phyloP scores from a whole-genome alignment of 2,888 invertebrate species.

The Scaeva pyrastri region DNA sequence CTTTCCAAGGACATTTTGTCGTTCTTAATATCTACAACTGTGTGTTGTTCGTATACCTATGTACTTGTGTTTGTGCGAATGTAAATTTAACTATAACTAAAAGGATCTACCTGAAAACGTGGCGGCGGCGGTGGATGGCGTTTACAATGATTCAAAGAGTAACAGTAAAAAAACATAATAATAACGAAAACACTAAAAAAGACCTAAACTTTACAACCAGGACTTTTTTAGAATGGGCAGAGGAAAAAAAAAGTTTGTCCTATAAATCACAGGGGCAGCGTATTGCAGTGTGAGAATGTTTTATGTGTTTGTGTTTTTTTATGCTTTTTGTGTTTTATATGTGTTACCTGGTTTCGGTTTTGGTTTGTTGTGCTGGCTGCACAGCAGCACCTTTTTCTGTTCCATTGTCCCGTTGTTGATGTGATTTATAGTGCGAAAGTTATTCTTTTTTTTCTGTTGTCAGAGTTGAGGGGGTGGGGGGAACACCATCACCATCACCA shows the following conservation, averaged over 20 bases:
- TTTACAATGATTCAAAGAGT: conserved; percentile 13
- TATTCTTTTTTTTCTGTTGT: neutral
- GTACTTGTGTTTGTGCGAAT: neutral
- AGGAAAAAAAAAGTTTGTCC: conserved; percentile 10
- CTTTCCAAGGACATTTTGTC: conserved; percentile 2
- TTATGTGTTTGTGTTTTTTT: conserved; percentile 28
- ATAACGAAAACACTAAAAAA: neutral
- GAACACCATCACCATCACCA: too few species aligned
- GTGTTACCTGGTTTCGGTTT: conserved; percentile 45
- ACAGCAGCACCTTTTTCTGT: conserved; percentile 35
- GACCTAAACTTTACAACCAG: conserved; percentile 13
- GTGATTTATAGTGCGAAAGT: conserved; percentile 51
- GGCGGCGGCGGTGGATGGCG: neutral
- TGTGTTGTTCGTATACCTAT: too few species aligned
- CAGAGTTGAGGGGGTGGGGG: neutral
- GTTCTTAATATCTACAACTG: conserved; percentile 21
- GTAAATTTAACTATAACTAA: conserved; percentile 13
- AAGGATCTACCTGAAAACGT: neutral
- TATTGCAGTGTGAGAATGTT: conserved; percentile 58
- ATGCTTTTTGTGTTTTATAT: conserved; percentile 35
- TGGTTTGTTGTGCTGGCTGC: conserved; percentile 25
- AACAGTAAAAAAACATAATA: neutral
- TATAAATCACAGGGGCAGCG: conserved; percentile 58
- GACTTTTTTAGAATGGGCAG: conserved; percentile 4
- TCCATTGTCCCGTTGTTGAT: conserved; percentile 45